A percentile compares a stretch with the other conserved stretches of the same genome.
These are phyloP conservation scores for Alca torda DNA, from an alignment of 2,797 vertebrate genomes.

Conservation along the genomic window DNA sequence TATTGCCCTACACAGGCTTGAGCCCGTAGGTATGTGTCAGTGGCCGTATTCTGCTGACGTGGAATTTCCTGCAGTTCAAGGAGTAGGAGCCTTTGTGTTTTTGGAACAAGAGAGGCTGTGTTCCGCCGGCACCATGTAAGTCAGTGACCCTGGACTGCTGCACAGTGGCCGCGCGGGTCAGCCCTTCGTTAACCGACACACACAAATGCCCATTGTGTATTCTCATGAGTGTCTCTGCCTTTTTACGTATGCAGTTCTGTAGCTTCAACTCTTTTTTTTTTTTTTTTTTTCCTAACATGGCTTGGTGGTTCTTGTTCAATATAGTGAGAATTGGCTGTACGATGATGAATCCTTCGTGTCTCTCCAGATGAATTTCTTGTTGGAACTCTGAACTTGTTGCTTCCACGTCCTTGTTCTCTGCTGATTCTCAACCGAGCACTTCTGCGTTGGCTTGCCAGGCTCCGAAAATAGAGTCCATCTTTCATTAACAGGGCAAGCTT, in stretches of 20 bases:
- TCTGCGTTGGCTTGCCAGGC: rapidly evolving
- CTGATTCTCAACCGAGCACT: not conserved
- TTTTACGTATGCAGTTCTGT: rapidly evolving
- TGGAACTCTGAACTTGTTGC: not conserved
- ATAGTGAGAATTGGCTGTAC: not conserved
- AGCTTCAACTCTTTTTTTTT: not conserved
- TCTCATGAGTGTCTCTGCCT: not conserved
- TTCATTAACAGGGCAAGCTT: not conserved
- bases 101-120: slow-evolving; percentile 33
- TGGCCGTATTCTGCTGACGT: not conserved
- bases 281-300: no score
- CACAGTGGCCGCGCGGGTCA: not conserved
- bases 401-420: not conserved
- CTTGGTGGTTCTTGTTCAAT: not conserved
- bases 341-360: rapidly evolving
- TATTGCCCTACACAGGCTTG: not conserved
- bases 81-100: slow-evolving; percentile 37
- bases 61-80: not conserved
- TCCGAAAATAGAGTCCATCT: not conserved
- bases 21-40: not conserved
- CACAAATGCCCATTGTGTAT: not conserved
- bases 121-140: not conserved
- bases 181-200: not conserved
- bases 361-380: not conserved
- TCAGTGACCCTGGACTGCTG: not conserved